These are phyloP conservation scores for Laupala kohalensis DNA, from an alignment of 1,140 invertebrate species.

Conservation along the genomic window DNA sequence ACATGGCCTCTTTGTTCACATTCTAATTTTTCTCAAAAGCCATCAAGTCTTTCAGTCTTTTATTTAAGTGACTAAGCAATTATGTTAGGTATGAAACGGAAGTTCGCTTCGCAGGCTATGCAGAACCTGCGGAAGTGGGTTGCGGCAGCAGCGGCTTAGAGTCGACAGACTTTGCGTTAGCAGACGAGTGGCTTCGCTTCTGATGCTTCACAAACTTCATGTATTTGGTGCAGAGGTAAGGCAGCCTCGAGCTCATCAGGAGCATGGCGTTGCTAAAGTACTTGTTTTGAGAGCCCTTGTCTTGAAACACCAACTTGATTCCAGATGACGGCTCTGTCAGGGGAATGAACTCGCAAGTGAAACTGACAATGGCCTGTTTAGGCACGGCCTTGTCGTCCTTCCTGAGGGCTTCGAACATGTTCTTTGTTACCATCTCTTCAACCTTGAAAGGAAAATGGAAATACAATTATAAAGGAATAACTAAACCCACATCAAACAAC, in stretches of 20 bases:
- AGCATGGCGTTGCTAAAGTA: neutral
- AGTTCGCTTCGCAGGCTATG: too few relatives aligned
- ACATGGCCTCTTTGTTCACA: too few relatives aligned
- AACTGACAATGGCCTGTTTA: neutral
- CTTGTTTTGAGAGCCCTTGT: neutral
- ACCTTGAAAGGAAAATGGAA: too few relatives aligned
- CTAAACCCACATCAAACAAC: too few relatives aligned
- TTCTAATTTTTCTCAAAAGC: too few relatives aligned
- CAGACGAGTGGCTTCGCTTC: neutral
- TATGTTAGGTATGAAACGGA: too few relatives aligned
- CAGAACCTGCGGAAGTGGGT: too few relatives aligned
- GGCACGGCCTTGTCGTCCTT: neutral
- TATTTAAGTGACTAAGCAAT: too few relatives aligned
- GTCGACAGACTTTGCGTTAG: too few relatives aligned
- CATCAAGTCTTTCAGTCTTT: too few relatives aligned
- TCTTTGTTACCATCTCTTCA: neutral
- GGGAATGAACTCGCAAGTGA: neutral
- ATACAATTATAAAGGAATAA: too few relatives aligned
- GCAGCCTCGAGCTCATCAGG: neutral
- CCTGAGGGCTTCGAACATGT: neutral
- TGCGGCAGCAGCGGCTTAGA: too few relatives aligned
- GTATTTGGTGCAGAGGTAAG: neutral
- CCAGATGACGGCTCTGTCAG: neutral
- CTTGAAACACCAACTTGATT: neutral
- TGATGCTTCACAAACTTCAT: neutral